Base-by-base conservation (phyloP, 1,140 invertebrate species). In the Pogonus chalceus region DNA sequence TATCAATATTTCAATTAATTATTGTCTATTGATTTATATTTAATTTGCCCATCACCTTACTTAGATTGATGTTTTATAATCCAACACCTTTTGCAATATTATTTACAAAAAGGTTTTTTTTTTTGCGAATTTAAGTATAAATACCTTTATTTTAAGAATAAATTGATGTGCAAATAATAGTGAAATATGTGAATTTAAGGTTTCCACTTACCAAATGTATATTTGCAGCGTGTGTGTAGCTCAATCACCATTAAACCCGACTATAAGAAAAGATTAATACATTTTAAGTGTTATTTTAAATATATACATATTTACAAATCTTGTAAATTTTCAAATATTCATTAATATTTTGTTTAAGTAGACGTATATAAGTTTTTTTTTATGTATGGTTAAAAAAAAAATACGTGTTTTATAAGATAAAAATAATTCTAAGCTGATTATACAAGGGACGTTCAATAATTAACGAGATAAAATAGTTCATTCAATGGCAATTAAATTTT, bases 221-320 rank as follows among this genome's bases (percentile, higher is more conserved):
- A 47, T 23, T 37, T 20, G 22, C 35, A 51, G 2, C 39, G 23
- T 37, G 21, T 43, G 20, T 16, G n/a, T 51, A 9, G 49, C 14
- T 12, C n/a, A 9, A 23, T 16, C 20, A 51, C 24, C n/a, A 58
- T 60, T 64, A 65, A 56, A 65, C 61, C 62, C 61, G 23, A 55
- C 64, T 65, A 65, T 57, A 64, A 65, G 56, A 62, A 56, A 64
- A 57, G 58, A 57, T 22, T n/a, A n/a, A n/a, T n/a, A n/a, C n/a
- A n/a, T n/a, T n/a, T n/a, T n/a, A 56, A 51, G 55, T 55, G 56
- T 54, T 52, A 55, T 16, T 51, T 54, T 54, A 54, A 54, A 52
- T 54, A 60, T 57, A 54, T 56, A 52, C 14, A 7, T 31, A 56
- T 49, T 16, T 22, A 22, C 14, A 21, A 24, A 2, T 51, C 16